Evolutionary conservation across 2,797 vertebrate genomes (phyloP), one percentile per base, ranked within the genome.

Genomic region (Distichodus sexfasciatus): DNA sequence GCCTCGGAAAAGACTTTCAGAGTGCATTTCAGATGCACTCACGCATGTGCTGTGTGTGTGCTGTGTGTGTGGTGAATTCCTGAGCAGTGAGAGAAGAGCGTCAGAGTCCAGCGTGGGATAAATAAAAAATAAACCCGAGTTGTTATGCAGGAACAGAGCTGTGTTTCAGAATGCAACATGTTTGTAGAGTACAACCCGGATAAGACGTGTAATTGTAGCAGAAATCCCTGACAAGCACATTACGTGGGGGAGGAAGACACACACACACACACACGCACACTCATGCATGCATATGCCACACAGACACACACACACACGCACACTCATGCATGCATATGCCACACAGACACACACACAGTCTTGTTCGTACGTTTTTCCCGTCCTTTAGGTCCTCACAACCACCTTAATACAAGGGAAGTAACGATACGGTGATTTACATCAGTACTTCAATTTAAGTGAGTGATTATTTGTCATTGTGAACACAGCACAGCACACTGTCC

Each of bases 61-160:
- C 21, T 48, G 19, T 40, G 48, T 58, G 48, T 71, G 60, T 24
- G 23, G n/a, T 48, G 51, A 50, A 58, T 64, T 64, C 69, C 29
- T 57, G 8, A 62, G 19, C n/a, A n/a, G 48, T 36, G 19, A 60
- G 36, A 31, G 8, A 19, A 5, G 19, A 3, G 17, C 54, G 12
- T 12, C 11, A 8, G 17, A 41, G 36, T 57, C 33, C 17, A 1
- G 14, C 47, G 0, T 31, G 24, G 51, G 31, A 44, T 19, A 31
- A 40, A 44, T 63, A 54, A 68, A 23, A 61, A 24, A 31, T 19
- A 31, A 47, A 43, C 19, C 43, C 35, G 33, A n/a, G 41, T 50
- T 31, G 33, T 63, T 31, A 63, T 69, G 65, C 40, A 31, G 48
- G 36, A 68, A 53, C n/a, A 54, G 23, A 14, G 0, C 57, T 46